Conservation (phyloP, 1,140 invertebrate genomes). For the Diachasma alloeum region DNA sequence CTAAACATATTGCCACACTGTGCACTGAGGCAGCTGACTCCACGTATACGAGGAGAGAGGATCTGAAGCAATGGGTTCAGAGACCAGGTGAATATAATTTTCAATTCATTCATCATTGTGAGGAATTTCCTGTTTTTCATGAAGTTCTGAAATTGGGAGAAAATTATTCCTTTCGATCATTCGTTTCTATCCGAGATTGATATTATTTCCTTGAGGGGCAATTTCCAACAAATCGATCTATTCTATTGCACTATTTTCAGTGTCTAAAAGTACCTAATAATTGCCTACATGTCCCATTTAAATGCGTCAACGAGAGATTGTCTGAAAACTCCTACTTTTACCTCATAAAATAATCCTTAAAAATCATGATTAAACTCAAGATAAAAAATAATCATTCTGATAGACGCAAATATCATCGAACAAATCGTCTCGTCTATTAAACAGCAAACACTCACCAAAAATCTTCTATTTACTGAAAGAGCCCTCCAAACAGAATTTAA, state of each 20-base stretch:
- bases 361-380: background rate
- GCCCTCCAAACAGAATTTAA: background rate
- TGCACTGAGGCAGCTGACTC: constrained; percentile 80
- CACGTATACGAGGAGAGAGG: constrained; percentile 80
- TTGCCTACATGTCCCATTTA: constrained; percentile 13
- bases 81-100: constrained; percentile 71
- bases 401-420: background rate
- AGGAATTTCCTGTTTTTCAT: no score
- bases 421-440: background rate
- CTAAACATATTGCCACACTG: constrained; percentile 75
- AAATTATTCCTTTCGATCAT: no score
- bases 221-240: no score
- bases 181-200: no score
- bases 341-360: background rate
- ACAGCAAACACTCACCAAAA: background rate
- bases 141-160: no score
- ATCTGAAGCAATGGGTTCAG: constrained; percentile 80
- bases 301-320: constrained; percentile 4
- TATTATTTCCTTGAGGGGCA: no score
- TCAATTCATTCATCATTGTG: background rate
- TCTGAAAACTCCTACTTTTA: background rate
- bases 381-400: constrained; percentile 2
- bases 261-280: constrained; percentile 19
- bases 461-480: constrained; percentile 4
- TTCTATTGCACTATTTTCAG: no score